Percentiles rank a stretch among this genome's conserved stretches.
phyloP scores from a whole-genome alignment of 2,888 invertebrate species.

The Lydus trimaculatus region DNA sequence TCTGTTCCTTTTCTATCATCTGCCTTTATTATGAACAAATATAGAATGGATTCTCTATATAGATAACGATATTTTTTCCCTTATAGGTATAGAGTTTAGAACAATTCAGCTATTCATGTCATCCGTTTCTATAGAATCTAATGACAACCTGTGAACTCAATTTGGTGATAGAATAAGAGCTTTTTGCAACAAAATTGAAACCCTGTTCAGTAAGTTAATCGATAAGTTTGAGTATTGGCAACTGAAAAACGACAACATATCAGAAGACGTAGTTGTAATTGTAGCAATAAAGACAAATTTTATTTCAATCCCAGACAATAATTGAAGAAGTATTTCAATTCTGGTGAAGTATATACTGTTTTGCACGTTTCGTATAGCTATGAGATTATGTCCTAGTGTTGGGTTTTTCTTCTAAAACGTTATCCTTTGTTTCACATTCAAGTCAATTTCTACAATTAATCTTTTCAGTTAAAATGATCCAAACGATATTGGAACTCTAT shows the following conservation, averaged over 20 bases:
- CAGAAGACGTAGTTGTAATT: neutral
- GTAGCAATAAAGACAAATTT: neutral
- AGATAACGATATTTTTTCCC: neutral
- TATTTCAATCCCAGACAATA: neutral
- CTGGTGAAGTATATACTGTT: neutral
- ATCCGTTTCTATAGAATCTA: neutral
- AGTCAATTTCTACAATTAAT: neutral
- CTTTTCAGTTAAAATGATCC: neutral
- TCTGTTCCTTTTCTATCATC: constrained; percentile 34
- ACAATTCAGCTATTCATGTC: neutral
- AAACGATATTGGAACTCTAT: neutral
- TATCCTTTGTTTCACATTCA: neutral
- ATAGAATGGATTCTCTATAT: neutral
- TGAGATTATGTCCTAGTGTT: neutral
- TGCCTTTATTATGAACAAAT: constrained; percentile 38
- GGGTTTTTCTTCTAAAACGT: neutral
- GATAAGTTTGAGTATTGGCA: constrained; percentile 1
- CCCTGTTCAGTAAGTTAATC: neutral
- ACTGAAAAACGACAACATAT: neutral
- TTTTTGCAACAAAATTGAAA: constrained; percentile 9
- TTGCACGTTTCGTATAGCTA: neutral
- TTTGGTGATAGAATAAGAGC: constrained; percentile 10
- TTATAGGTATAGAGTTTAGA: neutral
- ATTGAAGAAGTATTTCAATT: neutral
- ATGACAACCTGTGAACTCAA: constrained; percentile 15